Conservation (phyloP, 2,797 vertebrate genomes). For the Lithobates sylvaticus region DNA sequence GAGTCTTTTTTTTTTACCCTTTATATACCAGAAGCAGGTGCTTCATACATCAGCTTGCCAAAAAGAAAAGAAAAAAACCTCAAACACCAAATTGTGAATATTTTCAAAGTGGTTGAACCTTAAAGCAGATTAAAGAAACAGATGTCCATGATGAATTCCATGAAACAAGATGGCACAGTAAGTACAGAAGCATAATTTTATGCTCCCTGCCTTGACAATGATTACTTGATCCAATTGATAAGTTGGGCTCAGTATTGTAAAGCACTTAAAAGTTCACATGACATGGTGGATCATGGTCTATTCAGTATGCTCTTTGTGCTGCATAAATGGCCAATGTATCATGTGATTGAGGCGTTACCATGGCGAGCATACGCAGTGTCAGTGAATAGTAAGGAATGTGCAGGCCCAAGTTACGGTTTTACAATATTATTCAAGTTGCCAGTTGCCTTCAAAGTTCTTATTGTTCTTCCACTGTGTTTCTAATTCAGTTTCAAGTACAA, state of each 20-base stretch:
- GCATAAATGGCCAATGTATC: conserved; percentile 53
- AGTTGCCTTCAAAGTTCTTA: conserved; percentile 32
- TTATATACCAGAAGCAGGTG: conserved; percentile 15
- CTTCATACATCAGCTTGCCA: background rate
- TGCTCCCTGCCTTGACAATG: conserved; percentile 29
- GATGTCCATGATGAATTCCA: conserved; percentile 29
- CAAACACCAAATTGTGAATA: conserved; percentile 3
- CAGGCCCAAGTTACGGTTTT: conserved; percentile 32
- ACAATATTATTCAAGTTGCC: conserved; percentile 47
- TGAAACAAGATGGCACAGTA: conserved; percentile 30
- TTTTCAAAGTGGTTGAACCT: conserved; percentile 25
- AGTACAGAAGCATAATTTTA: conserved; percentile 37
- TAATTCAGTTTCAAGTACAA: conserved; percentile 1
- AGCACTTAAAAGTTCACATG: conserved; percentile 56
- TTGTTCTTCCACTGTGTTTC: conserved; percentile 41
- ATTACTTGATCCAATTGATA: conserved; percentile 52
- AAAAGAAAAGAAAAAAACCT: background rate
- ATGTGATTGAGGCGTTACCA: conserved; percentile 50
- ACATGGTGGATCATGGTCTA: conserved; percentile 52
- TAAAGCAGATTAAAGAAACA: conserved; percentile 19
- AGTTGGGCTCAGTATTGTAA: conserved; percentile 55
- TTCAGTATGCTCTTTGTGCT: conserved; percentile 55
- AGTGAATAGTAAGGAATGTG: conserved; percentile 60
- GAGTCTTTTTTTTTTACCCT: background rate
- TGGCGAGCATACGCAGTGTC: conserved; percentile 45